Evolutionary conservation across 2,888 invertebrate species (phyloP).

Genomic region (Epistrophella euchroma): DNA sequence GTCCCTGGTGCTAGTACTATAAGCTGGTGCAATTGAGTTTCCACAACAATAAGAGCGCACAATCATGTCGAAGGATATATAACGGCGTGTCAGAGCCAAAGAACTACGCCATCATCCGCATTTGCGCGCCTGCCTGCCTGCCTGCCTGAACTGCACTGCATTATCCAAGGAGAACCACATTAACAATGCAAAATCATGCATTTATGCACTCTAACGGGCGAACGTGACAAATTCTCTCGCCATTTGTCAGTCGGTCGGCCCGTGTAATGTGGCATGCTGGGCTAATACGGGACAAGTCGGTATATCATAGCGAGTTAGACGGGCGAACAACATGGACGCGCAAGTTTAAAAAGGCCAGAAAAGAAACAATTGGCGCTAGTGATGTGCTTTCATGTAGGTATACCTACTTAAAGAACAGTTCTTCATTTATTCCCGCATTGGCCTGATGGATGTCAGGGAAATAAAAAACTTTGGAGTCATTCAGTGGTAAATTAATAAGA

Average conservation of each 20-base stretch:
- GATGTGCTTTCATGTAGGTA: constrained; percentile 35
- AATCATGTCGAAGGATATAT: constrained; percentile 73
- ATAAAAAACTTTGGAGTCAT: constrained; percentile 33
- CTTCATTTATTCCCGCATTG: constrained; percentile 8
- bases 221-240: constrained; percentile 82
- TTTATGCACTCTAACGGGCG: constrained; percentile 80
- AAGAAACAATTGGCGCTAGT: constrained; percentile 70
- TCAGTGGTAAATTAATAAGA: neutral
- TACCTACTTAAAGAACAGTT: constrained; percentile 13
- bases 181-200: constrained; percentile 82
- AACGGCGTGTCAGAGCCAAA: constrained; percentile 71
- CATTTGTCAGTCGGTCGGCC: constrained; percentile 66
- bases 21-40: constrained; percentile 50
- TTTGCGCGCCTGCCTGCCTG: neutral
- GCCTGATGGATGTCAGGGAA: constrained; percentile 7
- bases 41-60: constrained; percentile 62
- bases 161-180: constrained; percentile 74
- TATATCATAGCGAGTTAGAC: constrained; percentile 53
- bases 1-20: constrained; percentile 11
- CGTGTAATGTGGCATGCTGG: constrained; percentile 66
- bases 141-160: neutral
- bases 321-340: constrained; percentile 53
- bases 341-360: constrained; percentile 60
- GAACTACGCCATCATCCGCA: constrained; percentile 24
- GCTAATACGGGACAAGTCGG: constrained; percentile 66